Conservation (phyloP, 2,113 vertebrate genomes). For the Notechis scutatus region DNA sequence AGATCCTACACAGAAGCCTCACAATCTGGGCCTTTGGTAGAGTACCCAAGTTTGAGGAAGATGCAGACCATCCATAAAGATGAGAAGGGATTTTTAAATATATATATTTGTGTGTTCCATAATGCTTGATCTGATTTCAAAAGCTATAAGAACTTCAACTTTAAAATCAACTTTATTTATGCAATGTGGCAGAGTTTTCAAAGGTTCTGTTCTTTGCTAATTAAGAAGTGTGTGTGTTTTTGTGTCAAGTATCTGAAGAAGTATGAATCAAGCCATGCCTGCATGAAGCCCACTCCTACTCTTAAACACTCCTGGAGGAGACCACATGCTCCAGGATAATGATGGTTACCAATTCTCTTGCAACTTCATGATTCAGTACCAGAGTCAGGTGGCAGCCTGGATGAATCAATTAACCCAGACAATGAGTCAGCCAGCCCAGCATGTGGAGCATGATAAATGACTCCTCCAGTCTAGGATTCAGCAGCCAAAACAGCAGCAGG, state of each 20-base stretch:
- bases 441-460: neutral
- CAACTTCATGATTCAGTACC: neutral
- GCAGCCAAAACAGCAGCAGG: neutral
- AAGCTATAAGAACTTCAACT: neutral
- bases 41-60: neutral
- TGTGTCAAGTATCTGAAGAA: neutral
- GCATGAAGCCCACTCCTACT: neutral
- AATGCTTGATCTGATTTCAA: neutral
- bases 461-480: neutral
- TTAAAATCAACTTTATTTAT: neutral
- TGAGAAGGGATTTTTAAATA: neutral
- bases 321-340: neutral
- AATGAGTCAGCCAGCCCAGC: neutral
- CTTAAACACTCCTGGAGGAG: neutral
- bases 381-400: neutral
- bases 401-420: neutral
- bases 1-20: neutral
- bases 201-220: neutral
- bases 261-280: neutral
- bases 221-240: neutral
- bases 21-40: neutral
- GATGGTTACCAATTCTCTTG: neutral
- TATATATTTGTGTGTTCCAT: neutral
- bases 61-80: neutral
- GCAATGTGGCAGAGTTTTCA: neutral